These are phyloP conservation scores for Silvanus unidentatus DNA, from an alignment of 2,888 invertebrate genomes.

Conservation along the genomic window DNA sequence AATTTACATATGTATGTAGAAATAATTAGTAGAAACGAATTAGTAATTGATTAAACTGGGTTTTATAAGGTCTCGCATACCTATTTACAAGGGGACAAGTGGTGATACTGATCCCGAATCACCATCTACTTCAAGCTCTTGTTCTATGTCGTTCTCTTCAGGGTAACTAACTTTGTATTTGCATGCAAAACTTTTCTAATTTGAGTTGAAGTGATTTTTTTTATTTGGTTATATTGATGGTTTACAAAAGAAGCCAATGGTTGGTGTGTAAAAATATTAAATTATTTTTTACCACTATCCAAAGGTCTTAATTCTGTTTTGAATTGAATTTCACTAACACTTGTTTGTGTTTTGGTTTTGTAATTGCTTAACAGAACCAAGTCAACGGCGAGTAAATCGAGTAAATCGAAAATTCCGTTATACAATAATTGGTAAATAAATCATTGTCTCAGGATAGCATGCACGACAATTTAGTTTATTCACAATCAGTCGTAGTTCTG, in stretches of 20 bases:
- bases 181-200: slow-evolving; percentile 21
- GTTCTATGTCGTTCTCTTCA: slow-evolving; percentile 47
- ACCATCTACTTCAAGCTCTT: slow-evolving; percentile 46
- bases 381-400: slow-evolving; percentile 39
- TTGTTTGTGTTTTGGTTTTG: not conserved
- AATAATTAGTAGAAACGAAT: too few species aligned
- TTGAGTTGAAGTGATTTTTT: too few species aligned
- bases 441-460: not conserved
- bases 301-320: too few species aligned
- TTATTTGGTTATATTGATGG: too few species aligned
- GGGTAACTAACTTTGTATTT: slow-evolving; percentile 41
- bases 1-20: too few species aligned
- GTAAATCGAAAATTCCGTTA: slow-evolving; percentile 42
- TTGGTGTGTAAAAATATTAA: too few species aligned
- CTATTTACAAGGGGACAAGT: slow-evolving; percentile 58
- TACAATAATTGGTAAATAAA: slow-evolving; percentile 34
- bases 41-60: not conserved
- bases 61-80: slow-evolving; percentile 59
- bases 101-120: slow-evolving; percentile 45
- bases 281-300: too few species aligned
- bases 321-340: slow-evolving; percentile 12
- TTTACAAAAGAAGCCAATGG: too few species aligned
- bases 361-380: slow-evolving; percentile 35
- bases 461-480: not conserved
- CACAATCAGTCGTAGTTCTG: too few species aligned